Conservation (phyloP, 2,888 invertebrate species). For the Herminia tarsipennalis region DNA sequence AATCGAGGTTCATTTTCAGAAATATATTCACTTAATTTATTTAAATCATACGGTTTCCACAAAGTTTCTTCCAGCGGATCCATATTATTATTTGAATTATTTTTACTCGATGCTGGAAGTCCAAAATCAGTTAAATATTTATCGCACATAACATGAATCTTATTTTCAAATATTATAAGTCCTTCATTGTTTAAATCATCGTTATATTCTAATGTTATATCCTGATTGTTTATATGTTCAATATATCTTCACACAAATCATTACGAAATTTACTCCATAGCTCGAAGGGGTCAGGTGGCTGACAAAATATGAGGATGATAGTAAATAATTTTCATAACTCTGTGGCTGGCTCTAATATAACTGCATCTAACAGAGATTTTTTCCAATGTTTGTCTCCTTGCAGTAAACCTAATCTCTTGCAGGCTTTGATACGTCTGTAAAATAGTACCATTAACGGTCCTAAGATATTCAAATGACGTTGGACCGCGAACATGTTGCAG, state of each 20-base stretch:
- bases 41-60: slow-evolving; percentile 23
- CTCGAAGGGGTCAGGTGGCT: slow-evolving; percentile 25
- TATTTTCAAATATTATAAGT: slow-evolving; percentile 18
- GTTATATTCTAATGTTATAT: slow-evolving; percentile 33
- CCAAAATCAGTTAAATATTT: slow-evolving; percentile 18
- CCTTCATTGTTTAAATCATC: slow-evolving; percentile 25
- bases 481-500: slow-evolving; percentile 28
- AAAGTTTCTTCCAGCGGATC: slow-evolving; percentile 23
- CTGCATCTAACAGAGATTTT: slow-evolving; percentile 12
- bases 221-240: slow-evolving; percentile 28
- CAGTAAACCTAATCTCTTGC: slow-evolving; percentile 24
- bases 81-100: slow-evolving; percentile 15
- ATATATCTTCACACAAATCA: slow-evolving; percentile 29
- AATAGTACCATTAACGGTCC: slow-evolving; percentile 29
- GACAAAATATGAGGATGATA: slow-evolving; percentile 26
- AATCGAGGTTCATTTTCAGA: slow-evolving; percentile 26
- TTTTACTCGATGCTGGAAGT: slow-evolving; percentile 18
- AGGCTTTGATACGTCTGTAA: slow-evolving; percentile 23
- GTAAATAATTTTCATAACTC: slow-evolving; percentile 28
- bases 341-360: slow-evolving; percentile 5
- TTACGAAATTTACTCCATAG: slow-evolving; percentile 28
- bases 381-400: slow-evolving; percentile 22
- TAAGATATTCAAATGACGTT: slow-evolving; percentile 30
- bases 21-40: slow-evolving; percentile 20
- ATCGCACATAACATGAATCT: slow-evolving; percentile 10